Percentiles rank a stretch among this genome's conserved stretches.
Conservation (phyloP, 2,888 invertebrate genomes). For the Limenitis camilla region DNA sequence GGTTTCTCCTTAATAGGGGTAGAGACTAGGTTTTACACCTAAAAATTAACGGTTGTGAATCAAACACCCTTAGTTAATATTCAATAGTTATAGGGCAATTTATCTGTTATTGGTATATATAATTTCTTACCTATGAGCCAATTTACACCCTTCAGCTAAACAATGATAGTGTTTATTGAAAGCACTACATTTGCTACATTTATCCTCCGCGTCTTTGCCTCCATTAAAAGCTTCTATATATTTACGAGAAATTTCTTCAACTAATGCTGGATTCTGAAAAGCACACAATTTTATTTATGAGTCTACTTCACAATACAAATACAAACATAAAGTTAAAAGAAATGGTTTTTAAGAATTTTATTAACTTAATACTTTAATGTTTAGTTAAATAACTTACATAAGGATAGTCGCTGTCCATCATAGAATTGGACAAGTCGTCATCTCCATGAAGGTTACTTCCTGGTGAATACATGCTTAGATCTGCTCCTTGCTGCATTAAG, state of each 20-base stretch:
- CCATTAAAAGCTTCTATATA: constrained; percentile 68
- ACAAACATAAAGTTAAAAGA: neutral
- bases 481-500: constrained; percentile 64
- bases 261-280: constrained; percentile 71
- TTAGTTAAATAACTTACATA: constrained; percentile 46
- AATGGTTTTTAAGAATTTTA: neutral
- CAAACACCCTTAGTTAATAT: too few relatives aligned
- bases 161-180: constrained; percentile 93
- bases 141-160: constrained; percentile 83
- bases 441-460: constrained; percentile 53
- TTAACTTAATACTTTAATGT: neutral
- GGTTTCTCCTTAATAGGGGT: too few relatives aligned
- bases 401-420: constrained; percentile 34
- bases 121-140: constrained; percentile 79
- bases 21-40: too few relatives aligned
- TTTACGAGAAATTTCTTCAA: constrained; percentile 71
- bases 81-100: too few relatives aligned
- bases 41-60: too few relatives aligned
- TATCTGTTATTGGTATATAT: too few relatives aligned
- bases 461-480: constrained; percentile 66
- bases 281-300: neutral
- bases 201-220: constrained; percentile 70
- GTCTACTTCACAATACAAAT: neutral
- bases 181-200: constrained; percentile 72
- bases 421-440: constrained; percentile 21